phyloP scores from a whole-genome alignment of 2,797 vertebrate genomes.

The Peromyscus melanophrys region DNA sequence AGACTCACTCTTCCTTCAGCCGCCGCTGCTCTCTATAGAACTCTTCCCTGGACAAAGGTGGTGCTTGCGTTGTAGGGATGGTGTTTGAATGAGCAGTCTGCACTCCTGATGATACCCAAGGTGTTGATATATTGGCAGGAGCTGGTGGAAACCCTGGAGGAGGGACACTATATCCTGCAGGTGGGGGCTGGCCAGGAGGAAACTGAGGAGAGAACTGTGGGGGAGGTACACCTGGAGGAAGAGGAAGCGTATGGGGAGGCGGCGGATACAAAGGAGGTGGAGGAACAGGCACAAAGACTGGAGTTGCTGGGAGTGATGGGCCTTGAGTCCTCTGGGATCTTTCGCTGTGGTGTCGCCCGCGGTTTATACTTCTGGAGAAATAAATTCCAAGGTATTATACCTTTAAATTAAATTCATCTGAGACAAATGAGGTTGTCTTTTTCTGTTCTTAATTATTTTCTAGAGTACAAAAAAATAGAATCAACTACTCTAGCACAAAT shows the following conservation, averaged over 20 bases:
- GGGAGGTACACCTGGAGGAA: slow-evolving; percentile 92
- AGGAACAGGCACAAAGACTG: slow-evolving; percentile 92
- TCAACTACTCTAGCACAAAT: background rate
- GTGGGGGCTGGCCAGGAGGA: slow-evolving; percentile 93
- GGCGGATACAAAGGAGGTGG: slow-evolving; percentile 91
- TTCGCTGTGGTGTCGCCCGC: slow-evolving; percentile 91
- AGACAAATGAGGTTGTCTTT: slow-evolving; percentile 23
- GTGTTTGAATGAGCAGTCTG: slow-evolving; percentile 93
- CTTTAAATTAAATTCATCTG: slow-evolving; percentile 67
- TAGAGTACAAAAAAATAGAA: slow-evolving; percentile 34
- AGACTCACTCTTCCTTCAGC: slow-evolving; percentile 95
- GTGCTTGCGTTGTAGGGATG: slow-evolving; percentile 91
- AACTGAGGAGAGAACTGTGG: slow-evolving; percentile 93
- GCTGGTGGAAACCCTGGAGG: slow-evolving; percentile 94
- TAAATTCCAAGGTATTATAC: slow-evolving; percentile 87
- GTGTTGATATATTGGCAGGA: slow-evolving; percentile 93
- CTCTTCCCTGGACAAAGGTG: slow-evolving; percentile 96
- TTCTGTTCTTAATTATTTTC: slow-evolving; percentile 46
- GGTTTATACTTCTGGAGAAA: slow-evolving; percentile 91
- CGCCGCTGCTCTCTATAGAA: slow-evolving; percentile 95
- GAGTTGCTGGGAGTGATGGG: slow-evolving; percentile 90
- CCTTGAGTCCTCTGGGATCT: slow-evolving; percentile 91
- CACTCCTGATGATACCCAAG: slow-evolving; percentile 94
- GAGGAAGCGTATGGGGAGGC: slow-evolving; percentile 92
- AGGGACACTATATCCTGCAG: slow-evolving; percentile 93